Evolutionary conservation across 2,797 vertebrate genomes (phyloP), one percentile per base, ranked within the genome.

Genomic region (Poeciliopsis presidionis): DNA sequence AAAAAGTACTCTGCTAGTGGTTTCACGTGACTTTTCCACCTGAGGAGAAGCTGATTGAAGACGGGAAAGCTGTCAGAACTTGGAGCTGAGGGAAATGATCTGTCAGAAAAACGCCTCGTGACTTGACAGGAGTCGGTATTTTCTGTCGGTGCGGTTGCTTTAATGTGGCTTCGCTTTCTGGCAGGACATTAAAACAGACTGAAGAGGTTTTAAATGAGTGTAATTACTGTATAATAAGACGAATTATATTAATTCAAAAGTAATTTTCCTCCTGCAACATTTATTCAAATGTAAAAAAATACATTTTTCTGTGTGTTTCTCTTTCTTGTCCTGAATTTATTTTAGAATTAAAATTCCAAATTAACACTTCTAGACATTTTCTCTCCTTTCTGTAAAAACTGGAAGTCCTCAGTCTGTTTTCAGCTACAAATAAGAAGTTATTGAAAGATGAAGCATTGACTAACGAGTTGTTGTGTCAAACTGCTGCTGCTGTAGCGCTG

Each of bases 21-120:
- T 89, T 91, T 91, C 88, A 80, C 72, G 6, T 91, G 90, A 89
- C 89, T 3, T 53, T 85, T 81, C 63, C 57, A 83, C 90, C 90
- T 0, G 84, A 72, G 89, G 91, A 86, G 65, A 82, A 72, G 61
- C 76, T 59, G 84, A 84, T 87, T 90, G 75, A 77, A 87, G 90
- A 85, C 88, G 78, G 88, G 80, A 82, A 84, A 76, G 43, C 70
- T 53, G 36, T 83, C 88, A 83, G 79, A 87, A 90, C 88, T 91
- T 82, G 89, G 86, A 91, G 86, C 85, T 77, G 75, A 71, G 74
- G 61, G 82, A 81, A 86, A 71, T 55, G 71, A 91, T 91, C 84
- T 83, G 83, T 84, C 87, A 88, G 83, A n/a, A 71, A 74, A 25
- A 43, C 81, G 76, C 78, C 53, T 80, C 43, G 4, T 83, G 84